phyloP scores from a whole-genome alignment of 2,888 invertebrate genomes.

The Neoitamus cyanurus region DNA sequence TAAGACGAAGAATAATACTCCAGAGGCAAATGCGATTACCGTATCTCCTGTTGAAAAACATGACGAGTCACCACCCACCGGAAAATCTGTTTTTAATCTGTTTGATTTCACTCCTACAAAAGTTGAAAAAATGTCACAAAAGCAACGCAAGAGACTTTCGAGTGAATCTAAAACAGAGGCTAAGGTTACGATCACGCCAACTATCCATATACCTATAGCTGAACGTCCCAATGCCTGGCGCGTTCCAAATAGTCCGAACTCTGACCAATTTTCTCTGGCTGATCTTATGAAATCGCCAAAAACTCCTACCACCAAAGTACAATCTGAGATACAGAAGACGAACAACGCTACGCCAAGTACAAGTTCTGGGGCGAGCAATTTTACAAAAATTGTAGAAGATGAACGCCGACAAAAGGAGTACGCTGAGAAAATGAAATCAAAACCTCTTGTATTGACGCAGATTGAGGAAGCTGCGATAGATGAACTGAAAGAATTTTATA shows the following conservation, averaged over 20 bases:
- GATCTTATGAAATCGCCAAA: conserved; percentile 60
- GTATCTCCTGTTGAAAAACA: background rate
- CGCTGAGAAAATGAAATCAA: conserved; percentile 76
- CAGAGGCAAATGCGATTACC: background rate
- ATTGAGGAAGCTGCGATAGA: conserved; percentile 90
- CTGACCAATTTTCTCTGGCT: conserved; percentile 59
- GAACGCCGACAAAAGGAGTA: conserved; percentile 80
- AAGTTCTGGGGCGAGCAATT: background rate
- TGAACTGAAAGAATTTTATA: conserved; percentile 80
- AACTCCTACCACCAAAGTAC: conserved; percentile 29
- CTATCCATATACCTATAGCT: conserved; percentile 56
- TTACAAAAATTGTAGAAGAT: conserved; percentile 73
- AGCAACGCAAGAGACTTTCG: conserved; percentile 69
- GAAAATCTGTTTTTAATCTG: conserved; percentile 59
- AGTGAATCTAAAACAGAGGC: conserved; percentile 60
- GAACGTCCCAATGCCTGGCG: conserved; percentile 61
- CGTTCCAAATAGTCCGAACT: conserved; percentile 51
- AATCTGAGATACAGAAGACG: background rate
- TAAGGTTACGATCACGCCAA: conserved; percentile 49
- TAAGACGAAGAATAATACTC: background rate
- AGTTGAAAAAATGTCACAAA: conserved; percentile 69
- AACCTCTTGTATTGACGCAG: conserved; percentile 80
- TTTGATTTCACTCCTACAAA: conserved; percentile 59
- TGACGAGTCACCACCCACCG: background rate
- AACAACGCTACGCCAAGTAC: background rate